Evolutionary conservation across 2,113 vertebrate species (phyloP).

Genomic region (Anoura caudifer): DNA sequence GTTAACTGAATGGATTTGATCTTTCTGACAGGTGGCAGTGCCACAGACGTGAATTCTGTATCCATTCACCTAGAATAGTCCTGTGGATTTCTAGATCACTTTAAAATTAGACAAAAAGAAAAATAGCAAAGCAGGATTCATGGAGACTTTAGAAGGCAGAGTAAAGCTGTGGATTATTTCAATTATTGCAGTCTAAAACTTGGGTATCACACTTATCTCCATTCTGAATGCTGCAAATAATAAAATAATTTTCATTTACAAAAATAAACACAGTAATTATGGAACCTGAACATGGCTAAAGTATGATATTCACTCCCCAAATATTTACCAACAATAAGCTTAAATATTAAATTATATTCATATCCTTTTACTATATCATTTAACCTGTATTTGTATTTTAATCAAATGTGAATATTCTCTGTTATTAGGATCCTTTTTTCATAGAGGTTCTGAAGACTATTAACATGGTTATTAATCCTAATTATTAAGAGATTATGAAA

Average conservation of each 20-base stretch:
- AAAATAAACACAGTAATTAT: not conserved
- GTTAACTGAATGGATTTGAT: constrained; percentile 25
- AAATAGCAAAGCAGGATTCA: not conserved
- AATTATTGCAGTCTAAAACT: not conserved
- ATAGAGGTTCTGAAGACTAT: not conserved
- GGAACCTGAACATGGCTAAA: not conserved
- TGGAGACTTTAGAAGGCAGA: not conserved
- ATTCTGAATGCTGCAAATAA: not conserved
- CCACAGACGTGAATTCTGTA: constrained; percentile 20
- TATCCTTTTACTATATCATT: not conserved
- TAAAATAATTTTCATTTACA: not conserved
- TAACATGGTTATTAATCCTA: not conserved
- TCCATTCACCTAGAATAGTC: constrained; percentile 41
- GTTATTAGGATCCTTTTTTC: not conserved
- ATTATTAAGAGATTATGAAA: not conserved
- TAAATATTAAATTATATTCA: not conserved
- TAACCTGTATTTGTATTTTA: not conserved
- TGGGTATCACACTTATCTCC: not conserved
- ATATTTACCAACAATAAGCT: not conserved
- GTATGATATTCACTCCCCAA: not conserved
- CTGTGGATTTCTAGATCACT: not conserved
- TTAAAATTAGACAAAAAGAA: not conserved
- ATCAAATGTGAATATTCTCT: not conserved
- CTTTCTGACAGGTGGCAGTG: not conserved
- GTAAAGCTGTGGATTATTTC: not conserved